These are phyloP conservation scores for Hemaris fuciformis DNA, from an alignment of 2,888 invertebrate species.

Conservation along the genomic window DNA sequence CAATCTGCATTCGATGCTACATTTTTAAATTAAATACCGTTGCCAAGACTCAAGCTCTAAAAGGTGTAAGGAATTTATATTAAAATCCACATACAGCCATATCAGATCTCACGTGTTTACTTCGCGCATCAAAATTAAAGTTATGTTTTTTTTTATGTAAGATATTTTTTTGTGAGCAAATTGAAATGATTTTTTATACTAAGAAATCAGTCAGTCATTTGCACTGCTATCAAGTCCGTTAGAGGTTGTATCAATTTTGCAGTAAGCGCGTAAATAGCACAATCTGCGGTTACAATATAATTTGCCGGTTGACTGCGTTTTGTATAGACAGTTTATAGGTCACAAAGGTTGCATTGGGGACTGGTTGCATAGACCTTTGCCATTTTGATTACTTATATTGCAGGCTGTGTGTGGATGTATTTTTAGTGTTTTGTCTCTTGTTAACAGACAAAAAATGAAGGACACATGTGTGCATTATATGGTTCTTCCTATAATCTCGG, in stretches of 20 bases:
- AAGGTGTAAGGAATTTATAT: background rate
- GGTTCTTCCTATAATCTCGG: no score
- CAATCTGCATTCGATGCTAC: background rate
- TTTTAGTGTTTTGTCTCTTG: background rate
- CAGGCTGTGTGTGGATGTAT: background rate
- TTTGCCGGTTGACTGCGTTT: background rate
- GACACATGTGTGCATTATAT: no score
- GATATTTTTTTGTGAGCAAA: background rate
- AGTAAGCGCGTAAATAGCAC: background rate
- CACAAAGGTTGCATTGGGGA: background rate
- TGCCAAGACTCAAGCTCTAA: background rate
- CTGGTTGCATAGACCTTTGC: background rate
- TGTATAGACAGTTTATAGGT: background rate
- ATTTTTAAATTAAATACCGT: background rate
- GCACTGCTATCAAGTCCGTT: no score
- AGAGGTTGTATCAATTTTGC: background rate
- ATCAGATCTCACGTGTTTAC: background rate
- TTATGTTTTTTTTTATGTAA: background rate
- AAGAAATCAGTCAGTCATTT: background rate
- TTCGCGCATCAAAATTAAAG: background rate
- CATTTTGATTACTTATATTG: background rate
- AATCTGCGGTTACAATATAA: background rate
- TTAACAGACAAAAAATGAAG: no score
- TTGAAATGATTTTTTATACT: background rate
- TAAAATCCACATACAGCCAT: background rate